phyloP scores from a whole-genome alignment of 2,113 vertebrate species.

The Felis chaus region DNA sequence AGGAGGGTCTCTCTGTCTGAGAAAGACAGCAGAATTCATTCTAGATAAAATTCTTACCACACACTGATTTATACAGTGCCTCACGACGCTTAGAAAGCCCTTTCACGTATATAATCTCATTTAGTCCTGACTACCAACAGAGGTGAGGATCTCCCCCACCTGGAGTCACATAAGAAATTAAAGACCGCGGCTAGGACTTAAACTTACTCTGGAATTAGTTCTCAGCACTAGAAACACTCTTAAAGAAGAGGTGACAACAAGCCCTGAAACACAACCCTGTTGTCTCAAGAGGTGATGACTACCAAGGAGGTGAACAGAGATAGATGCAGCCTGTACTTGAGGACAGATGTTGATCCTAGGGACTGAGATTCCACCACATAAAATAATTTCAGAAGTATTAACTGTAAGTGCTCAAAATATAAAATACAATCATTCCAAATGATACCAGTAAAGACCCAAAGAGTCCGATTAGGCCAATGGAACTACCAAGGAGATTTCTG shows the following conservation, averaged over 20 bases:
- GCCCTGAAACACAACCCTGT: background rate
- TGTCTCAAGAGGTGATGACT: background rate
- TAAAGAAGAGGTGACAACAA: background rate
- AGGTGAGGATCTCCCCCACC: background rate
- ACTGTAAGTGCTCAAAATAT: background rate
- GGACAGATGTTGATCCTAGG: background rate
- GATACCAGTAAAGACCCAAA: background rate
- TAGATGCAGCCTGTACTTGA: background rate
- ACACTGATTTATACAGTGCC: background rate
- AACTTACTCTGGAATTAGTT: background rate
- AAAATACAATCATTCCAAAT: conserved; percentile 5
- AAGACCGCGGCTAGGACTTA: background rate
- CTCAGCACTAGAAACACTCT: background rate
- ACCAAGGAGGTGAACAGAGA: background rate
- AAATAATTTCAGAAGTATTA: background rate
- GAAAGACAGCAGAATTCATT: background rate
- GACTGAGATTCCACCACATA: background rate
- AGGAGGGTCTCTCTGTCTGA: background rate
- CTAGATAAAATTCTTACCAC: background rate
- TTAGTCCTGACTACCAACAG: background rate
- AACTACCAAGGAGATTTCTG: background rate
- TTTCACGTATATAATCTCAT: background rate
- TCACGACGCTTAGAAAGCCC: background rate
- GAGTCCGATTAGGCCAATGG: background rate
- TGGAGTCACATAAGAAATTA: background rate